Percentiles rank a stretch among this genome's conserved stretches.
Evolutionary conservation across 2,797 vertebrate species (phyloP).

Genomic region (Chelmon rostratus): DNA sequence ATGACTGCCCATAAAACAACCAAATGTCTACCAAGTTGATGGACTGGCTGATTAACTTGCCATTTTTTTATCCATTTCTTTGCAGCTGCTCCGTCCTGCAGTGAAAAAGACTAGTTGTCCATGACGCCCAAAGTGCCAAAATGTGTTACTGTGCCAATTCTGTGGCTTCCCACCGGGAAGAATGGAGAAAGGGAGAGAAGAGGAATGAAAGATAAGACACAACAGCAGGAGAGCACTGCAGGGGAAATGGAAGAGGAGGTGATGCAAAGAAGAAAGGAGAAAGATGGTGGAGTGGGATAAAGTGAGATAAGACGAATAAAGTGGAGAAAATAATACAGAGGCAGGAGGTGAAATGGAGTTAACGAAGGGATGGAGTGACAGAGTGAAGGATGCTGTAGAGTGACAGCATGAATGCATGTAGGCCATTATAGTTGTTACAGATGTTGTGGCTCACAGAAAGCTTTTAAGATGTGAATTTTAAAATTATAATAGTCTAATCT

Average conservation of each 20-base stretch:
- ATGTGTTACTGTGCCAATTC: slow-evolving; percentile 50
- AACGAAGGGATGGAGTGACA: slow-evolving; percentile 31
- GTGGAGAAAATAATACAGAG: slow-evolving; percentile 41
- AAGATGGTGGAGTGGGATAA: slow-evolving; percentile 33
- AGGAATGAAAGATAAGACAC: slow-evolving; percentile 48
- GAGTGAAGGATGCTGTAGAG: too few species aligned
- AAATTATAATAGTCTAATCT: neutral
- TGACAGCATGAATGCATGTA: too few species aligned
- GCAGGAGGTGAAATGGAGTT: slow-evolving; percentile 25
- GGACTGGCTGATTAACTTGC: slow-evolving; percentile 42
- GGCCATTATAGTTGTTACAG: too few species aligned
- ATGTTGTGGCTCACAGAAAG: slow-evolving; percentile 4
- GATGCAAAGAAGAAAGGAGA: slow-evolving; percentile 44
- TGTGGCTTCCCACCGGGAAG: slow-evolving; percentile 40
- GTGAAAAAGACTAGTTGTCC: slow-evolving; percentile 66
- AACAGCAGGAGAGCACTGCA: slow-evolving; percentile 42
- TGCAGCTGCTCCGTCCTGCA: slow-evolving; percentile 60
- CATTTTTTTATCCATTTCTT: slow-evolving; percentile 32
- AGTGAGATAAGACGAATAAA: slow-evolving; percentile 50
- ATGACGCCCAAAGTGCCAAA: slow-evolving; percentile 35
- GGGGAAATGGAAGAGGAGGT: slow-evolving; percentile 46
- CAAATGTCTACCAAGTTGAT: slow-evolving; percentile 35
- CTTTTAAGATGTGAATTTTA: slow-evolving; percentile 7
- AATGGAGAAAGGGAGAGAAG: slow-evolving; percentile 39
- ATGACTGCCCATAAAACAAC: slow-evolving; percentile 21